Evolutionary conservation across 2,113 vertebrate genomes (phyloP), one percentile per base, ranked within the genome.

Genomic region (Falcunculus frontatus): DNA sequence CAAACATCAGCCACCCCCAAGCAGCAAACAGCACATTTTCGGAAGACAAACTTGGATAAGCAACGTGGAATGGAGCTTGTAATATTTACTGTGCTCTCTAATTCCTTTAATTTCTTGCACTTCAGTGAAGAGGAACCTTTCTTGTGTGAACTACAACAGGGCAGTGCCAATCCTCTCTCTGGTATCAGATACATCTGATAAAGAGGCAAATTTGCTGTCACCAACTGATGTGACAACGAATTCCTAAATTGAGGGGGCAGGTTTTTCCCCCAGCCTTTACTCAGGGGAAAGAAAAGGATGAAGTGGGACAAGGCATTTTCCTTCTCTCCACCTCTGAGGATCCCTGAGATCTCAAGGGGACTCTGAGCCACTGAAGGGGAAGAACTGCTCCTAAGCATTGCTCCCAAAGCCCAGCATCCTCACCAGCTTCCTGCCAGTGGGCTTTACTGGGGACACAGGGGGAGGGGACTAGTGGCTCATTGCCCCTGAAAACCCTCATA

Each of bases 401-500:
- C 73, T 86, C 25, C 67, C 76, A 68, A 29, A 62, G 26, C 26
- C 25, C 80, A 63, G 55, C 52, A 84, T 64, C 83, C 41, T 46
- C 1, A 0, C 23, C 78, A 95, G 91, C 65, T 86, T 90, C 69
- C 73, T 83, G 78, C 49, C 90, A 77, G 26, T 80, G 68, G 78
- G 82, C 75, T 88, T 69, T 81, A 90, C 65, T 89, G 90, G 93
- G 83, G 60, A 41, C 69, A 75, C 69, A 32, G 87, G 88, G 91
- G 95, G 93, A 89, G 60, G 90, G 76, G 69, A 7, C 26, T 30
- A 77, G 73, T 57, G 76, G 80, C 79, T 94, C 90, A 59, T 39
- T 94, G 92, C 85, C 90, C 77, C 96, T 87, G 89, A 49, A 95
- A 96, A 89, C 52, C 88, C 80, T 96, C 95, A 93, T 94, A 93